Percentiles rank a stretch among this genome's conserved stretches.
Evolutionary conservation across 2,113 vertebrate species (phyloP).

Genomic region (Spheniscus mendiculus): DNA sequence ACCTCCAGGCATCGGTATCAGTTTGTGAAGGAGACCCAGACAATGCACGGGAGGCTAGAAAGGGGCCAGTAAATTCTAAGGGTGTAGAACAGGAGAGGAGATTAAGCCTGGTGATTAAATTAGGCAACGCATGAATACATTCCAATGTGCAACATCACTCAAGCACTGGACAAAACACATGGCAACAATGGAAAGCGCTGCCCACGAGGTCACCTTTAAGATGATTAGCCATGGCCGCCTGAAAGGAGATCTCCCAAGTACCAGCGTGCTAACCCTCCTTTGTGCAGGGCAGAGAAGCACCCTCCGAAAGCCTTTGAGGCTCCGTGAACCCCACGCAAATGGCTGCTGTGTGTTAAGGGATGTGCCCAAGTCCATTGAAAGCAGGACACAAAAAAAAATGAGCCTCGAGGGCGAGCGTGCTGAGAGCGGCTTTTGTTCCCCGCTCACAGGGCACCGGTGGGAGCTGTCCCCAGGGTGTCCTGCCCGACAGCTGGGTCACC

Average conservation of each 20-base stretch:
- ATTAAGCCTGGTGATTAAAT: conserved; percentile 80
- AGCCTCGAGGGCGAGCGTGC: conserved; percentile 68
- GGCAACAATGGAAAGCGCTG: conserved; percentile 75
- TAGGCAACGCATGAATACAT: conserved; percentile 83
- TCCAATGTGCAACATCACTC: conserved; percentile 86
- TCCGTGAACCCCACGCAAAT: conserved; percentile 66
- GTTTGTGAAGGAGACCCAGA: conserved; percentile 6
- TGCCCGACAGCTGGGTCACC: conserved; percentile 76
- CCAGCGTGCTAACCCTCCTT: conserved; percentile 56
- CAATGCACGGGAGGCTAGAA: not conserved
- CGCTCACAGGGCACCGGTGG: conserved; percentile 76
- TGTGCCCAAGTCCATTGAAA: conserved; percentile 80
- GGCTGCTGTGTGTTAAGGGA: conserved; percentile 75
- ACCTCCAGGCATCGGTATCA: not conserved
- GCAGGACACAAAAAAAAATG: conserved; percentile 58
- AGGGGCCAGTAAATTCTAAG: conserved; percentile 42
- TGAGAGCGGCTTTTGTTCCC: conserved; percentile 88
- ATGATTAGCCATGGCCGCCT: conserved; percentile 85
- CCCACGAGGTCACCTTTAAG: conserved; percentile 82
- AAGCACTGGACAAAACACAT: conserved; percentile 81
- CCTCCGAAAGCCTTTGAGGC: conserved; percentile 65
- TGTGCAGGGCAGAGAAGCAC: conserved; percentile 46
- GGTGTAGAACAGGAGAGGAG: conserved; percentile 43
- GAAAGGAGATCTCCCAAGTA: conserved; percentile 52
- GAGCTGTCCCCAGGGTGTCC: conserved; percentile 76